These are phyloP conservation scores for Xylocampa areola DNA, from an alignment of 2,888 invertebrate species.

Conservation along the genomic window DNA sequence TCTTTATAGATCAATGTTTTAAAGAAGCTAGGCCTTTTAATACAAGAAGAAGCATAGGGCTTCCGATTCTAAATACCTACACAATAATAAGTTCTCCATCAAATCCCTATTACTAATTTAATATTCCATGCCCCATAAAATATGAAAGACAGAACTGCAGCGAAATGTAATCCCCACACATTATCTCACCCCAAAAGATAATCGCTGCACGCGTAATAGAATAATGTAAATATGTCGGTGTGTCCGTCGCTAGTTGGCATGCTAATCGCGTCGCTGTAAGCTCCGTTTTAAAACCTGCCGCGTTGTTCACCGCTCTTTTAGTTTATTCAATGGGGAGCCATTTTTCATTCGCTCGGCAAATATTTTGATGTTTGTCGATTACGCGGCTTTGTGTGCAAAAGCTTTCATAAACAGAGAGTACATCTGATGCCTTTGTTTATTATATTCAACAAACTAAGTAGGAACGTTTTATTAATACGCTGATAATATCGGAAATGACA, in stretches of 20 bases:
- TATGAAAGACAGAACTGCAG: conserved; percentile 69
- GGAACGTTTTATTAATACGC: conserved; percentile 39
- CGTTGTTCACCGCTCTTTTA: conserved; percentile 74
- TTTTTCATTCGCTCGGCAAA: conserved; percentile 85
- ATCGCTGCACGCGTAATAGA: conserved; percentile 85
- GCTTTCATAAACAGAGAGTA: conserved; percentile 65
- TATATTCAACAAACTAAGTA: conserved; percentile 65
- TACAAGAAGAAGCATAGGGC: neutral
- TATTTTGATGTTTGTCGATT: conserved; percentile 84
- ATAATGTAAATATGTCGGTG: conserved; percentile 81
- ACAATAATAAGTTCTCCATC: conserved; percentile 44
- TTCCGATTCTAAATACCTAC: conserved; percentile 6
- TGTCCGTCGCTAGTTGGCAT: conserved; percentile 78
- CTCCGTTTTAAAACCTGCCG: conserved; percentile 81
- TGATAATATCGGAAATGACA: conserved; percentile 45
- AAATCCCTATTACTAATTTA: conserved; percentile 51
- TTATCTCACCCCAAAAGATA: conserved; percentile 84
- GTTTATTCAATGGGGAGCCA: conserved; percentile 77
- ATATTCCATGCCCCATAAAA: conserved; percentile 56
- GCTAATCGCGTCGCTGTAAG: conserved; percentile 82
- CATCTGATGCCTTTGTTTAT: conserved; percentile 70
- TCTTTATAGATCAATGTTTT: conserved; percentile 7
- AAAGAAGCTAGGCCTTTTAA: neutral
- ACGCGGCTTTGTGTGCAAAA: conserved; percentile 67
- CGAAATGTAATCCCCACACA: conserved; percentile 76